Evolutionary conservation across 2,888 invertebrate genomes (phyloP).

Genomic region (Chesias legatella): DNA sequence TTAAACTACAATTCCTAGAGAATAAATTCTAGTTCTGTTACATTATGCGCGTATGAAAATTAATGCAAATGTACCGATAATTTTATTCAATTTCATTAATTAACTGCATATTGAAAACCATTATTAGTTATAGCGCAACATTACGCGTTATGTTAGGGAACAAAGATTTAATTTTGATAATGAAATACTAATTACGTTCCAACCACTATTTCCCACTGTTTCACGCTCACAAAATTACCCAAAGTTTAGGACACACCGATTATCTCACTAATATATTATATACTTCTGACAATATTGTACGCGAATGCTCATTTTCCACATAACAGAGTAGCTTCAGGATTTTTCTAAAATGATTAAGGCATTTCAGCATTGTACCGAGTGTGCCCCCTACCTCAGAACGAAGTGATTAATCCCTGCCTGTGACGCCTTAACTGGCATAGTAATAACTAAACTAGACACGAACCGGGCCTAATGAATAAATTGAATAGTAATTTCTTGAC

Average conservation of each 20-base stretch:
- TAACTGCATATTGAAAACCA: constrained; percentile 6
- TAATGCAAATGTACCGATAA: not conserved
- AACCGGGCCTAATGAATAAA: constrained; percentile 71
- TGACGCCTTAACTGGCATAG: constrained; percentile 48
- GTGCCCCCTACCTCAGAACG: constrained; percentile 21
- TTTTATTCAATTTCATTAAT: constrained; percentile 1
- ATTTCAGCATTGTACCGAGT: not conserved
- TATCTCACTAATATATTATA: too few species aligned
- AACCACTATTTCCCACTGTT: constrained; percentile 21
- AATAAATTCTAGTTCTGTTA: too few species aligned
- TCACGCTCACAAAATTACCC: constrained; percentile 17
- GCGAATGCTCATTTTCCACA: too few species aligned
- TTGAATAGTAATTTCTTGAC: constrained; percentile 76
- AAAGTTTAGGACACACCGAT: not conserved
- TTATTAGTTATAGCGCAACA: constrained; percentile 7
- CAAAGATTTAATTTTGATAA: constrained; percentile 44
- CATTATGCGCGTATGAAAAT: not conserved
- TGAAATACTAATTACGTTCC: constrained; percentile 35
- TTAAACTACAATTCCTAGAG: too few species aligned
- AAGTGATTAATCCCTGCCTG: constrained; percentile 54
- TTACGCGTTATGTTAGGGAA: constrained; percentile 27
- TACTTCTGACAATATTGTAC: too few species aligned
- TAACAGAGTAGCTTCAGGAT: too few species aligned
- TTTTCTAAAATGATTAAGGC: too few species aligned
- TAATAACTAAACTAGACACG: constrained; percentile 66